Base-by-base conservation (phyloP, 2,797 vertebrate species). In the Loris lydekkerianus region DNA sequence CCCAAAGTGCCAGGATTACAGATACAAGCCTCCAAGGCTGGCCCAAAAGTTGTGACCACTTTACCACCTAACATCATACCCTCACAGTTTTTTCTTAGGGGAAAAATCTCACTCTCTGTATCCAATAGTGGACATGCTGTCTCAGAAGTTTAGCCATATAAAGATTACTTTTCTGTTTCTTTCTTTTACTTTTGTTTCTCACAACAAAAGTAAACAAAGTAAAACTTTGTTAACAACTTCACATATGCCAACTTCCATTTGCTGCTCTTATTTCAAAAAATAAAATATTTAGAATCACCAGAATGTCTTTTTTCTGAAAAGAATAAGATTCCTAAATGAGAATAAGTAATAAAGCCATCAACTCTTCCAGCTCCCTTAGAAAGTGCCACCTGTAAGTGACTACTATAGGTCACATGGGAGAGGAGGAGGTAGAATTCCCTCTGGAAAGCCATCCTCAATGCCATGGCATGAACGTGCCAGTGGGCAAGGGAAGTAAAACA, bases 261-360 rank as follows among this genome's bases (percentile, higher is more conserved):
- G 43, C 25, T 86, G 46, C 17, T 86, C 49, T 89, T 69, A 72
- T 58, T 83, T 86, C 53, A 93, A 69, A 18, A 18, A 21, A 56
- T 11, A 60, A 56, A 92, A 58, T 75, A 73, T 53, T 34, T 8
- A 58, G 6, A 89, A 53, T 85, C 17, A 43, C 9, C 15, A 82
- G 53, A 88, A 70, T 53, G 8, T 56, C 29, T 89, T 70, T 76
- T 49, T 94, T 95, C 61, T 85, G 29, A 85, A 85, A 90, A n/a
- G 18, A 9, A 65, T 61, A 84, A 14, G 81, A 76, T 73, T 63
- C n/a, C 14, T 72, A 73, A 53, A 83, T 82, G 31, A 92, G 60
- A 89, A 40, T 15, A 76, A 88, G 3, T 67, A 93, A 37, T 49
- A 80, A 1, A 61, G 60, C 23, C 37, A 72, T 53, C 21, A 49